These are phyloP conservation scores for Adelphocoris suturalis DNA, from an alignment of 2,888 invertebrate species.

Conservation along the genomic window DNA sequence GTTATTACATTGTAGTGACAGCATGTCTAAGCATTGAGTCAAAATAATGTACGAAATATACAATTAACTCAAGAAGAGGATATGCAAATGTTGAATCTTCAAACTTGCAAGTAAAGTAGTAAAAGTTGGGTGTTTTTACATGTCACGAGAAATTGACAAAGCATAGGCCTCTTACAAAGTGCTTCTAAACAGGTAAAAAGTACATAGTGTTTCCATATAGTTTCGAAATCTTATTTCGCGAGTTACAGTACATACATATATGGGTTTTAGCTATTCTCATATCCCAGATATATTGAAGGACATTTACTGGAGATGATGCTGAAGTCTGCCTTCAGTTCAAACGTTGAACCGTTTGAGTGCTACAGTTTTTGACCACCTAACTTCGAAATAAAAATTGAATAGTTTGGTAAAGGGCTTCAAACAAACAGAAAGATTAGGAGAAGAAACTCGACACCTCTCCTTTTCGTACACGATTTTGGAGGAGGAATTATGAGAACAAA, in stretches of 20 bases:
- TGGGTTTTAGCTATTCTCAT: constrained; percentile 4
- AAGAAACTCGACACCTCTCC: neutral
- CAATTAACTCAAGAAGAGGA: constrained; percentile 23
- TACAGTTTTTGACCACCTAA: neutral
- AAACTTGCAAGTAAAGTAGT: constrained; percentile 49
- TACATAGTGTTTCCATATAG: constrained; percentile 2
- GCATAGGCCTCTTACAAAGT: constrained; percentile 37
- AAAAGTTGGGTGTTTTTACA: constrained; percentile 8
- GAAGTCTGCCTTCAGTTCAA: neutral
- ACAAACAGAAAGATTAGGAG: neutral
- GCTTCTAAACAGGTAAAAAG: constrained; percentile 34
- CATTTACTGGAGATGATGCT: neutral
- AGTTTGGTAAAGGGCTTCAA: neutral
- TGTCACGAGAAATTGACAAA: constrained; percentile 42
- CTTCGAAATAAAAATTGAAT: neutral
- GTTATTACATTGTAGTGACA: constrained; percentile 54
- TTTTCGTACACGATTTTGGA: neutral
- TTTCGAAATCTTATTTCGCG: constrained; percentile 1
- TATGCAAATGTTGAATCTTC: constrained; percentile 53
- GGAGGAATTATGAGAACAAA: neutral
- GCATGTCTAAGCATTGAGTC: constrained; percentile 49
- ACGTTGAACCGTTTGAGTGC: neutral
- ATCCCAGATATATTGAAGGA: neutral
- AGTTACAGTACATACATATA: neutral
- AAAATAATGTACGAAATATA: constrained; percentile 32